Evolutionary conservation across 1,140 invertebrate genomes (phyloP).

Genomic region (Eubasilissa regina): DNA sequence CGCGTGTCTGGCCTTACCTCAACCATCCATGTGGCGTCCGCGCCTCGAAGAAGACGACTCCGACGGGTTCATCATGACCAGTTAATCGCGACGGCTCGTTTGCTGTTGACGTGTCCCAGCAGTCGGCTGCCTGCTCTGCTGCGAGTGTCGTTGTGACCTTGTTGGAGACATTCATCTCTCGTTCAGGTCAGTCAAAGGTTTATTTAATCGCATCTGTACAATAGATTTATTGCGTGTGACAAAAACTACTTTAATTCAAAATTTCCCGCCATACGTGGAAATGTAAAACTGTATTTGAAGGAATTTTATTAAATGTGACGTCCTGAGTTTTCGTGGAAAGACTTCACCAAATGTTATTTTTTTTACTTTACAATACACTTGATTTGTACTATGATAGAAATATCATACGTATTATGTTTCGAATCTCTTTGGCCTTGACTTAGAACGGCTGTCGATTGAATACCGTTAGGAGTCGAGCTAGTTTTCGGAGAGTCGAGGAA

Average conservation of each 20-base stretch:
- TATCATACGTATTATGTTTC: background rate
- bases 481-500: conserved; percentile 3
- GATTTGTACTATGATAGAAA: background rate
- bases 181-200: conserved; percentile 26
- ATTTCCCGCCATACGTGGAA: background rate
- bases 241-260: background rate
- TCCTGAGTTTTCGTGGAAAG: background rate
- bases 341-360: background rate
- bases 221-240: background rate
- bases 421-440: background rate
- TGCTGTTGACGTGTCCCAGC: conserved; percentile 42
- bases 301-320: background rate
- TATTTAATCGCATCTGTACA: background rate
- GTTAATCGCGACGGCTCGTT: conserved; percentile 27
- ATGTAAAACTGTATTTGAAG: background rate
- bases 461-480: conserved; percentile 11
- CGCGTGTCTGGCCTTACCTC: background rate
- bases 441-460: background rate
- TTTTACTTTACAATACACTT: background rate
- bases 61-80: conserved; percentile 1
- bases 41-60: conserved; percentile 15
- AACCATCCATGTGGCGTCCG: background rate
- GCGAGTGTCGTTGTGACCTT: conserved; percentile 1
- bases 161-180: background rate
- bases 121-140: background rate